A percentile compares a stretch with the other conserved stretches of the same genome.
These are phyloP conservation scores for Aradophagus sp. DNA, from an alignment of 1,140 invertebrate species.

Conservation along the genomic window DNA sequence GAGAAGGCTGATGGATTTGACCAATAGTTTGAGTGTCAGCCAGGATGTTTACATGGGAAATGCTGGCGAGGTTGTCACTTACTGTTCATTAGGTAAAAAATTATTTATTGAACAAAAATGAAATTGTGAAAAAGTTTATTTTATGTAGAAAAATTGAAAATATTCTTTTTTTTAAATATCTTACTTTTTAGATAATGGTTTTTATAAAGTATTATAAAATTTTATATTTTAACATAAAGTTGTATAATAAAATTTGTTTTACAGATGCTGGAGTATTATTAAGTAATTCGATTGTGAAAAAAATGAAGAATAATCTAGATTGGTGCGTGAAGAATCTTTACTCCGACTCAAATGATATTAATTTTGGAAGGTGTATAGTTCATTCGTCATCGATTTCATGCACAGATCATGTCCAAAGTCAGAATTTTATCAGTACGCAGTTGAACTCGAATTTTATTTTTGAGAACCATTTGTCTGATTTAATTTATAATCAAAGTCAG, in stretches of 20 bases:
- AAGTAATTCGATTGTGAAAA: constrained; percentile 84
- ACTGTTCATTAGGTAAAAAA: constrained; percentile 79
- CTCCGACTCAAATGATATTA: constrained; percentile 85
- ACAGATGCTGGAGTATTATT: constrained; percentile 83
- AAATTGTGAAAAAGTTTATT: no score
- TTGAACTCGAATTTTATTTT: constrained; percentile 75
- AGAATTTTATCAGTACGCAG: constrained; percentile 74
- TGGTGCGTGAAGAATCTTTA: constrained; percentile 90
- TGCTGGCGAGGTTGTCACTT: constrained; percentile 71
- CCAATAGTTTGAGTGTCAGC: constrained; percentile 86
- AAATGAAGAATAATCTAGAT: constrained; percentile 83
- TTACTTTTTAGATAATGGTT: no score
- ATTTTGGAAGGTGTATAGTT: constrained; percentile 87
- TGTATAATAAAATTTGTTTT: constrained; percentile 13
- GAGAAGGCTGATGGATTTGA: constrained; percentile 80
- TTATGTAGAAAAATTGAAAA: no score
- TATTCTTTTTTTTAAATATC: no score
- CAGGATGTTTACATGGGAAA: constrained; percentile 87
- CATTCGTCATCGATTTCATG: constrained; percentile 81
- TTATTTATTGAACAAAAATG: not conserved
- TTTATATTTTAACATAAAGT: not conserved
- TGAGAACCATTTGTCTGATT: constrained; percentile 71
- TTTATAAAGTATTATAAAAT: not conserved
- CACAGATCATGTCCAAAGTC: constrained; percentile 75
- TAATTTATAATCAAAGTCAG: constrained; percentile 62